Percentiles rank a stretch among this genome's conserved stretches.
These are phyloP conservation scores for Hermatobates lingyangjiaoensis DNA, from an alignment of 1,140 invertebrate genomes.

Conservation along the genomic window DNA sequence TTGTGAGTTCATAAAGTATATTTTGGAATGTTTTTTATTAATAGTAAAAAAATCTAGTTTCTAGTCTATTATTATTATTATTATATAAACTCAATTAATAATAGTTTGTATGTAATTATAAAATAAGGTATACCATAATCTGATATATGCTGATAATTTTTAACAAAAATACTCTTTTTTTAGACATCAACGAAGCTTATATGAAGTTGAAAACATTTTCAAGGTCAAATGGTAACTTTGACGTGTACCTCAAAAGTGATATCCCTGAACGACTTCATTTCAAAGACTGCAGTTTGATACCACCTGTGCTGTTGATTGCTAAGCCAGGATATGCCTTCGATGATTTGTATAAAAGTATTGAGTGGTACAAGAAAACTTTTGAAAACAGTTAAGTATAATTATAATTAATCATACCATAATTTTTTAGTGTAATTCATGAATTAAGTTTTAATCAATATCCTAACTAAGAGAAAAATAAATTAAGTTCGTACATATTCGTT, in stretches of 20 bases:
- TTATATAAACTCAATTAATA: neutral
- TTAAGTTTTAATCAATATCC: no score
- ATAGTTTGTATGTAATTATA: neutral
- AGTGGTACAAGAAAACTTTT: conserved; percentile 26
- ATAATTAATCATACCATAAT: no score
- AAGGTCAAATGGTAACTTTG: conserved; percentile 25
- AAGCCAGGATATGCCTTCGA: conserved; percentile 36
- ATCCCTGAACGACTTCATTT: conserved; percentile 37
- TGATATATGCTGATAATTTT: neutral
- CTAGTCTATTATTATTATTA: neutral
- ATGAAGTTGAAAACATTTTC: conserved; percentile 29
- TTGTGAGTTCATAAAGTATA: no score
- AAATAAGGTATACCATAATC: neutral
- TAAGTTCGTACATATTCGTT: no score
- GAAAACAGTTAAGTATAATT: no score
- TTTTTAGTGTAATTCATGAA: no score
- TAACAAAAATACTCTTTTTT: conserved; percentile 8
- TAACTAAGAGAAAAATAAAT: no score
- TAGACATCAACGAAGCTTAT: conserved; percentile 26
- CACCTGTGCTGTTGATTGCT: conserved; percentile 33
- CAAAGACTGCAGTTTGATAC: conserved; percentile 33
- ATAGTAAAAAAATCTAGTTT: neutral
- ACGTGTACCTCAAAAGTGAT: conserved; percentile 33
- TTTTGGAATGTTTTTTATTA: no score
- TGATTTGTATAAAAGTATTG: conserved; percentile 26